Evolutionary conservation across 2,113 vertebrate species (phyloP).

Genomic region (Pluvialis apricaria): DNA sequence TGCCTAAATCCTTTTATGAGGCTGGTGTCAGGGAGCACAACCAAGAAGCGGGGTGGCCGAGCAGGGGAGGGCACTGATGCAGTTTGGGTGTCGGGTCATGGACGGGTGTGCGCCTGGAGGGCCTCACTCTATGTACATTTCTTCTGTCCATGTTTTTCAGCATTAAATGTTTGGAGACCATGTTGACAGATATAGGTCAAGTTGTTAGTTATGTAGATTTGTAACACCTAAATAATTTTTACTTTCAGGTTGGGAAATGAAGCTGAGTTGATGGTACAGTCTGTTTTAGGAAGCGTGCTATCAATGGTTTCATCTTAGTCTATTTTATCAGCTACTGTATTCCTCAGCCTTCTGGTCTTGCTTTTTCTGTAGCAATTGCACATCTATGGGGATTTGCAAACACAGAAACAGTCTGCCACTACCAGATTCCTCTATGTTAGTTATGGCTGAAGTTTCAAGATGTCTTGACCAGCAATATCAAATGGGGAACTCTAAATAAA

Average conservation of each 20-base stretch:
- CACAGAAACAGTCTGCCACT: not conserved
- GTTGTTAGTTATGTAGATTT: not conserved
- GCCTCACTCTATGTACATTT: not conserved
- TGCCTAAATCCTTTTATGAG: not conserved
- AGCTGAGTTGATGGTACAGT: not conserved
- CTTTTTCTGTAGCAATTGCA: not conserved
- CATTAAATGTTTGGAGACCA: not conserved
- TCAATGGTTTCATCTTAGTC: not conserved
- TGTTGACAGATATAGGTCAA: not conserved
- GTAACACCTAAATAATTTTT: not conserved
- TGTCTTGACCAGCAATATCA: conserved; percentile 3
- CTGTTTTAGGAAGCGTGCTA: not conserved
- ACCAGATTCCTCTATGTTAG: not conserved
- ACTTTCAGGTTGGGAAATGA: not conserved
- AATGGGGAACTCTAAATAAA: not conserved
- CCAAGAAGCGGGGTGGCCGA: not conserved
- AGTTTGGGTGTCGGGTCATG: rapidly evolving
- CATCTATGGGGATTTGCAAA: not conserved
- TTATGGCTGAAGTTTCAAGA: not conserved
- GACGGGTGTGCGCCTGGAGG: rapidly evolving
- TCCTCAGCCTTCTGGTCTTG: not conserved
- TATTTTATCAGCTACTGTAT: conserved; percentile 2
- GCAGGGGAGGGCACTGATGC: not conserved
- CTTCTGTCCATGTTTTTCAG: not conserved
- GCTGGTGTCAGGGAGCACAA: not conserved